phyloP scores from a whole-genome alignment of 2,797 vertebrate genomes.

The Rhincodon typus region DNA sequence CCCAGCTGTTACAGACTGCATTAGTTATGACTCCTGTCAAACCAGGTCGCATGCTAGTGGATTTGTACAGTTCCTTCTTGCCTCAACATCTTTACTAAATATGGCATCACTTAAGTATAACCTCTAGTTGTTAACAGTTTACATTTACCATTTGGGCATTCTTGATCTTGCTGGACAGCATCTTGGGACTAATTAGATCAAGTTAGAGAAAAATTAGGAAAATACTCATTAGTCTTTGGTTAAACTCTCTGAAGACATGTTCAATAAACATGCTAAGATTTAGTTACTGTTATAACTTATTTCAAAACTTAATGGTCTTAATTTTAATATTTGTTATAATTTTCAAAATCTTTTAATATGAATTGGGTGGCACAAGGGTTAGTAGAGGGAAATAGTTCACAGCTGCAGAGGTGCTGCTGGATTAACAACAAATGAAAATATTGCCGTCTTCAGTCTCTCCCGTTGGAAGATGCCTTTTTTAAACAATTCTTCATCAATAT shows the following conservation, averaged over 20 bases:
- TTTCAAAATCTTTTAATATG: neutral
- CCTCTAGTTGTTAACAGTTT: neutral
- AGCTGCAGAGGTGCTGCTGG: neutral
- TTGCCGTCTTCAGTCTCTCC: neutral
- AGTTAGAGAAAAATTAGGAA: neutral
- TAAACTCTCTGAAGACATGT: neutral
- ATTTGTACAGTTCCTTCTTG: neutral
- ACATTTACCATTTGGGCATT: neutral
- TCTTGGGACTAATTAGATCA: neutral
- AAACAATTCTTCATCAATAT: neutral
- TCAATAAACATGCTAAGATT: neutral
- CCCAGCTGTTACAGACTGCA: no score
- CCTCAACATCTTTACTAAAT: neutral
- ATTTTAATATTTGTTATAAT: neutral
- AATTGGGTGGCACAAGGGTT: neutral
- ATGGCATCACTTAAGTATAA: neutral
- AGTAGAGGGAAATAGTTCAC: neutral
- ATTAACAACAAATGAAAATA: constrained; percentile 20
- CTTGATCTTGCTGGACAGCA: neutral
- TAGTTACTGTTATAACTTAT: neutral
- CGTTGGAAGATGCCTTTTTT: neutral
- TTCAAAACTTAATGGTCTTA: neutral
- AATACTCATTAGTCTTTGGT: neutral
- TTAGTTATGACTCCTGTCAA: neutral
- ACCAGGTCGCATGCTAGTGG: neutral